Conservation (phyloP, 1,140 invertebrate species). For the Myzus persicae region DNA sequence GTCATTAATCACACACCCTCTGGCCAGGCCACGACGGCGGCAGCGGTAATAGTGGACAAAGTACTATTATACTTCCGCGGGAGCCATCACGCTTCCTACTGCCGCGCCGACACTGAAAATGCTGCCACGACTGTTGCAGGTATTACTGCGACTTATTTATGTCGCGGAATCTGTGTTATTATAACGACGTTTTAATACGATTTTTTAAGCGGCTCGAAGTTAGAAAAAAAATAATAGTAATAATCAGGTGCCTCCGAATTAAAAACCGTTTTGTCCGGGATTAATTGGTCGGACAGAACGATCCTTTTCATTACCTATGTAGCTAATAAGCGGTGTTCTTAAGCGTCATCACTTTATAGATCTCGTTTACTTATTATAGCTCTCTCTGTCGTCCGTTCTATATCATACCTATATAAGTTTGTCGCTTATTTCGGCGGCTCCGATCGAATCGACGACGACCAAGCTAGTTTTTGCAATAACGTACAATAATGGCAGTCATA, state of each 20-base stretch:
- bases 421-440: background rate
- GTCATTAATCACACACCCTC: conserved; percentile 7
- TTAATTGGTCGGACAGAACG: background rate
- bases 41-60: background rate
- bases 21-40: background rate
- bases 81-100: background rate
- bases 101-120: background rate
- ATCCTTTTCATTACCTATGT: background rate
- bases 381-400: background rate
- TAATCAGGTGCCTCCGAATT: background rate
- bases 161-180: too few species aligned
- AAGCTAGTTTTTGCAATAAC: background rate
- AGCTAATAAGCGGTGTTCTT: too few species aligned
- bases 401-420: background rate
- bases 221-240: background rate
- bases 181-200: background rate
- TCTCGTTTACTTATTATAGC: background rate
- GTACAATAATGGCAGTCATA: background rate
- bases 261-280: background rate
- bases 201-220: background rate
- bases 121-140: too few species aligned
- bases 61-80: background rate
- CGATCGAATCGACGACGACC: background rate
- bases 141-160: too few species aligned
- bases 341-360: background rate